Evolutionary conservation across 2,113 vertebrate genomes (phyloP).

Genomic region (Numenius arquata): DNA sequence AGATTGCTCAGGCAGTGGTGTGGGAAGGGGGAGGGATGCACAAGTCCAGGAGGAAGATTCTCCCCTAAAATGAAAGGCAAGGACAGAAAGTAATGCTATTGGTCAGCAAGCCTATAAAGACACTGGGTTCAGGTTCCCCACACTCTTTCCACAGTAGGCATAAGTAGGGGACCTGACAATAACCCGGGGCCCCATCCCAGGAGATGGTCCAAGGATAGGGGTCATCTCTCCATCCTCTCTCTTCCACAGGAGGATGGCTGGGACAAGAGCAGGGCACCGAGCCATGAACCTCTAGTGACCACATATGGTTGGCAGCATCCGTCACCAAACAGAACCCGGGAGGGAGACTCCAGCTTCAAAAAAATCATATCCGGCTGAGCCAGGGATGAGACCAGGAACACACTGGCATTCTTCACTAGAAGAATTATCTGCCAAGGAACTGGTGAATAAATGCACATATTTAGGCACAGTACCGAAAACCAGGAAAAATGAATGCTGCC

Average conservation of each 20-base stretch:
- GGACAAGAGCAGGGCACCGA: not conserved
- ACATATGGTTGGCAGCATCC: accelerated
- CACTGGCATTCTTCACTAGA: not conserved
- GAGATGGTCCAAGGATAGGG: not conserved
- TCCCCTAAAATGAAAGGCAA: not conserved
- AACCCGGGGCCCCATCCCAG: too few species aligned
- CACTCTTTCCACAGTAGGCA: not conserved
- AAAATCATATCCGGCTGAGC: not conserved
- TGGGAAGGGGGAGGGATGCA: not conserved
- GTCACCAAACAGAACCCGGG: not conserved
- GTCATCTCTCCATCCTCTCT: not conserved
- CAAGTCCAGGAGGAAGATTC: not conserved
- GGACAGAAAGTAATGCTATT: not conserved
- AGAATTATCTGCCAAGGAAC: not conserved
- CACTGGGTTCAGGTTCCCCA: not conserved
- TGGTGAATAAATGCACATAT: not conserved
- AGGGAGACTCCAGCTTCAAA: not conserved
- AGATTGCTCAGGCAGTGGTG: not conserved
- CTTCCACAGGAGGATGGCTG: not conserved
- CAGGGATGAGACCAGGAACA: not conserved
- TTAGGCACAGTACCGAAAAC: not conserved
- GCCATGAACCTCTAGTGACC: not conserved
- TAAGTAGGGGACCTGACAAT: not conserved
- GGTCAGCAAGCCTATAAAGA: not conserved
- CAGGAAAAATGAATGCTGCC: not conserved